Evolutionary conservation across 2,888 invertebrate genomes (phyloP).

Genomic region (Icerya purchasi): DNA sequence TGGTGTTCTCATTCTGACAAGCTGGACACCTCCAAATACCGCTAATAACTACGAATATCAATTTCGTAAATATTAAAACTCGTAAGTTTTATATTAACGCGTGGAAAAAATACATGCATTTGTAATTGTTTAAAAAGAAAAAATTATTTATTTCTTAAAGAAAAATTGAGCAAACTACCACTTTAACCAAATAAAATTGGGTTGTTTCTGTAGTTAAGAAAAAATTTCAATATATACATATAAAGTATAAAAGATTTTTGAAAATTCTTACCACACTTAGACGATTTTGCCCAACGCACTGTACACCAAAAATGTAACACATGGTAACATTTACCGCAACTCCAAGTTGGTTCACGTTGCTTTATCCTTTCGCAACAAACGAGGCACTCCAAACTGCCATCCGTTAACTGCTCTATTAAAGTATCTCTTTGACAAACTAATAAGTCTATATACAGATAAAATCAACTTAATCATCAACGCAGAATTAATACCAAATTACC

Average conservation of each 20-base stretch:
- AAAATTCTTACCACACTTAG: conserved; percentile 32
- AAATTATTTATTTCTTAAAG: neutral
- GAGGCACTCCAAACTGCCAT: conserved; percentile 69
- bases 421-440: conserved; percentile 42
- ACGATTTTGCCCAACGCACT: conserved; percentile 74
- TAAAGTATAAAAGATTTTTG: too few relatives aligned
- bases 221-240: too few relatives aligned
- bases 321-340: conserved; percentile 75
- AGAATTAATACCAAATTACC: too few relatives aligned
- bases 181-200: too few relatives aligned
- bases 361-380: conserved; percentile 80
- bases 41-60: too few relatives aligned
- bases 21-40: conserved; percentile 93
- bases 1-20: conserved; percentile 60
- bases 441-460: too few relatives aligned
- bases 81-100: too few relatives aligned
- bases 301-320: conserved; percentile 79
- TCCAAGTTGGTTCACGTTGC: conserved; percentile 67
- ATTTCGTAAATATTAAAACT: too few relatives aligned
- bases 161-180: neutral
- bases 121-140: conserved; percentile 29
- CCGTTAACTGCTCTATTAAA: conserved; percentile 59
- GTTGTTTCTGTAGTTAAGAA: too few relatives aligned
- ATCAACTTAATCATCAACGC: too few relatives aligned
- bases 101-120: too few relatives aligned